Evolutionary conservation across 2,797 vertebrate species (phyloP), one percentile per base, ranked within the genome.

Genomic region (Gila robusta): DNA sequence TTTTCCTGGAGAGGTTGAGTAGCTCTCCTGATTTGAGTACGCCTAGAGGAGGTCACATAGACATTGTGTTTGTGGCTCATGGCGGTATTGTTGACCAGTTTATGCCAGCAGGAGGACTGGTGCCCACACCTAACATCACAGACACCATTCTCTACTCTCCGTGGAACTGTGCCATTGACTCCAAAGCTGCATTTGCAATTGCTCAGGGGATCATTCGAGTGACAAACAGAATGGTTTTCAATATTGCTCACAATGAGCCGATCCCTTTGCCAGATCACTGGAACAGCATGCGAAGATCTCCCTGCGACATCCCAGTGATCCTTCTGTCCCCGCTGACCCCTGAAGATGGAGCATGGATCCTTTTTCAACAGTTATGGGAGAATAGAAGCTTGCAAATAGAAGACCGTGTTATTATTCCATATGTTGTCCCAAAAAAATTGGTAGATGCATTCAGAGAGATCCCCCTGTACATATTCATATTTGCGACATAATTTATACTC

Each of bases 351-450:
- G 71, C 23, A 1, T 73, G 41, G 41, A 0, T 0, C 2, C 0
- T 4, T 7, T 73, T 72, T 26, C 2, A 72, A 0, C 0, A 6
- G 10, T 1, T 26, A 17, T 3, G 41, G 41, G 1, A 1, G 39
- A 41, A 26, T 1, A 35, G 16, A 67, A 1, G 5, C 39, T 5
- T 47, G 71, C 12, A 73, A 2, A 47, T 3, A 4, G 19, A 26
- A 14, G 12, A 1, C 23, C 41, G 70, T n/a, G 11, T 72, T 47
- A 26, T 72, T 47, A 26, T 72, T 26, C 41, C 71, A 47, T 47
- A 47, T 44, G 0, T 73, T n/a, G 41, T 47, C n/a, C 71, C 71
- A 73, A 0, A 73, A 26, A 0, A 0, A 1, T 0, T 1, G 10
- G 39, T 47, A 47, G 0, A 16, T 0, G 41, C 12, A 47, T 73